Evolutionary conservation across 2,797 vertebrate species (phyloP).

Genomic region (Dallia pectoralis): DNA sequence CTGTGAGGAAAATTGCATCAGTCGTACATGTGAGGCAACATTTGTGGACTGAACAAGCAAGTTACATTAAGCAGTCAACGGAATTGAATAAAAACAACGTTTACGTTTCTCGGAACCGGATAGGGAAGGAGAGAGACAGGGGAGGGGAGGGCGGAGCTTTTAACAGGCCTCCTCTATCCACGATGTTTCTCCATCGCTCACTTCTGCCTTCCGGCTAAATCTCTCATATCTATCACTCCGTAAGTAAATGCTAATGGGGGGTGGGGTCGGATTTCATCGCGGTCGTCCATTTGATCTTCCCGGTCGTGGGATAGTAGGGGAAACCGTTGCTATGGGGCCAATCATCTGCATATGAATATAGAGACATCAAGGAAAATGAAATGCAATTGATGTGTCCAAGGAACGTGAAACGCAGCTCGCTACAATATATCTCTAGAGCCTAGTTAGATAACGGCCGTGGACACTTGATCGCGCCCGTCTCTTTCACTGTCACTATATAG

Average conservation of each 20-base stretch:
- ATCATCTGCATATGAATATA: conserved; percentile 63
- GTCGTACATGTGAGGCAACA: too few species aligned
- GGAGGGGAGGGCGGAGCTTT: neutral
- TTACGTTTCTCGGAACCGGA: too few species aligned
- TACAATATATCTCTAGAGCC: conserved; percentile 21
- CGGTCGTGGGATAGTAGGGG: conserved; percentile 15
- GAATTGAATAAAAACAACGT: too few species aligned
- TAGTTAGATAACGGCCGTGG: too few species aligned
- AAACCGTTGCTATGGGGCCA: conserved; percentile 18
- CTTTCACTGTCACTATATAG: too few species aligned
- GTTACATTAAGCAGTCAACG: too few species aligned
- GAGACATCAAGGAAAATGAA: conserved; percentile 51
- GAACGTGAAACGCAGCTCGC: conserved; percentile 49
- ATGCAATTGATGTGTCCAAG: conserved; percentile 36
- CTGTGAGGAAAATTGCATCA: too few species aligned
- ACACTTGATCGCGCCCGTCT: too few species aligned
- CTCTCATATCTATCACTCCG: neutral
- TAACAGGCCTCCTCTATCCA: neutral
- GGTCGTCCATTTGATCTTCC: neutral
- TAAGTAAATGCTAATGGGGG: neutral
- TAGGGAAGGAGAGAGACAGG: neutral
- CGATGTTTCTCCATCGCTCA: neutral
- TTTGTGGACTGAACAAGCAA: too few species aligned
- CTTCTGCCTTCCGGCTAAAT: neutral
- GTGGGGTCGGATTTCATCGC: neutral